phyloP scores from a whole-genome alignment of 2,797 vertebrate species.

The Anolis apletophallus region DNA sequence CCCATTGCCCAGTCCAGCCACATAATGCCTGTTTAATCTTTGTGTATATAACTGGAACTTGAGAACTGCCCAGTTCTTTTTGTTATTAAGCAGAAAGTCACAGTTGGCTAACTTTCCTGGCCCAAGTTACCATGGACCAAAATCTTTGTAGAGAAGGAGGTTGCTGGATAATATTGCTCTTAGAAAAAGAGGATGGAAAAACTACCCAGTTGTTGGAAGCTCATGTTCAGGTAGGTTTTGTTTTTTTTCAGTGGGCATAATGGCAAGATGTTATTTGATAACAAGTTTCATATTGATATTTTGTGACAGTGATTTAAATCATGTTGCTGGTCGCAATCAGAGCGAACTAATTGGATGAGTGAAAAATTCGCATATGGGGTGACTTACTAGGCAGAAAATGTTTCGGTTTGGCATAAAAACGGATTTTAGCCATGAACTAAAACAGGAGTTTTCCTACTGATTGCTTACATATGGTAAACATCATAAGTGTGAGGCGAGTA shows the following conservation, averaged over 20 bases:
- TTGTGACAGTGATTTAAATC: neutral
- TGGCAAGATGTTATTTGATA: neutral
- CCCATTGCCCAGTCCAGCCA: conserved; percentile 24
- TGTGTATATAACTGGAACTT: neutral
- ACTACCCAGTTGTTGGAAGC: neutral
- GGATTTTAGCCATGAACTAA: too few relatives aligned
- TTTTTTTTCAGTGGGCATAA: neutral
- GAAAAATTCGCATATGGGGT: too few relatives aligned
- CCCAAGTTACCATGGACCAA: neutral
- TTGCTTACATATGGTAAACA: too few relatives aligned
- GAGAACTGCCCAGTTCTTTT: neutral
- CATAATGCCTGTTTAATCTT: conserved; percentile 49
- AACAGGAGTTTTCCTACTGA: too few relatives aligned
- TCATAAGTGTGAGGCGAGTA: too few relatives aligned
- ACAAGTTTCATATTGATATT: conserved; percentile 4
- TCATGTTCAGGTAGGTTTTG: neutral
- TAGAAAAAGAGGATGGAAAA: neutral
- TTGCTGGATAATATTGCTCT: conserved; percentile 13
- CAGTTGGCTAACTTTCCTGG: neutral
- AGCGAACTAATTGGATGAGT: too few relatives aligned
- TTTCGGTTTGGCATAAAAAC: too few relatives aligned
- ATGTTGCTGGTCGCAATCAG: too few relatives aligned
- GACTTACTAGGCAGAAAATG: too few relatives aligned
- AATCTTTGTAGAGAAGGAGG: neutral
- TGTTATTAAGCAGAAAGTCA: conserved; percentile 8